phyloP scores from a whole-genome alignment of 2,113 vertebrate species.

The Antennarius striatus region DNA sequence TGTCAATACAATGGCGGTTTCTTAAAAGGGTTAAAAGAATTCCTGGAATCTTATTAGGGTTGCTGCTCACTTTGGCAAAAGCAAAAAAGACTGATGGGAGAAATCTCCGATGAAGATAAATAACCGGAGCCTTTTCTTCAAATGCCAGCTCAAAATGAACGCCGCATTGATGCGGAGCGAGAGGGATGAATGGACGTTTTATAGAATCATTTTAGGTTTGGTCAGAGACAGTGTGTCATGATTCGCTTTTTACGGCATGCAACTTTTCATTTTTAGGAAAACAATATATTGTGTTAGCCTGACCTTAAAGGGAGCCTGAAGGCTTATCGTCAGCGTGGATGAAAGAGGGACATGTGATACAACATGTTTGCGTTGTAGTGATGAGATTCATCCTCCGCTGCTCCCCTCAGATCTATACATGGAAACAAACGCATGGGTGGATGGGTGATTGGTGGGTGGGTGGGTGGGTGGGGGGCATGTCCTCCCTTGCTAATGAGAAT shows the following conservation, averaged over 20 bases:
- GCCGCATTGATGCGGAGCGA: neutral
- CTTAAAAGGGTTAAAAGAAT: constrained; percentile 49
- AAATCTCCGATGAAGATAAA: constrained; percentile 36
- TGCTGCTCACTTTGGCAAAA: constrained; percentile 1
- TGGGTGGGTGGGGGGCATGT: too few relatives aligned
- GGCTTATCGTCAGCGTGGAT: neutral
- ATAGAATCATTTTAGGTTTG: neutral
- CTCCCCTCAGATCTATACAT: too few relatives aligned
- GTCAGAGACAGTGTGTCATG: neutral
- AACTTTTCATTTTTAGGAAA: neutral
- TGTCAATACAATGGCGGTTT: constrained; percentile 18
- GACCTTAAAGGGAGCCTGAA: neutral
- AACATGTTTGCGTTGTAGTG: too few relatives aligned
- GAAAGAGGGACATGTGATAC: too few relatives aligned
- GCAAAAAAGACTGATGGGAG: constrained; percentile 12
- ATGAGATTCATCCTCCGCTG: too few relatives aligned
- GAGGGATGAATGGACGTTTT: constrained; percentile 8
- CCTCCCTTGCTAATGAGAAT: too few relatives aligned
- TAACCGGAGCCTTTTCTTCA: constrained; percentile 17
- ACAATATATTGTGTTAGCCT: neutral
- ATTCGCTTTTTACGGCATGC: neutral
- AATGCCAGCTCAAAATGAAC: constrained; percentile 19
- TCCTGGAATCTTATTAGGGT: constrained; percentile 36
- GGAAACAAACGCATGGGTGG: too few relatives aligned
- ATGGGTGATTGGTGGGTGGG: too few relatives aligned